phyloP scores from a whole-genome alignment of 1,140 invertebrate species.

The Lasioglossum baleicum region DNA sequence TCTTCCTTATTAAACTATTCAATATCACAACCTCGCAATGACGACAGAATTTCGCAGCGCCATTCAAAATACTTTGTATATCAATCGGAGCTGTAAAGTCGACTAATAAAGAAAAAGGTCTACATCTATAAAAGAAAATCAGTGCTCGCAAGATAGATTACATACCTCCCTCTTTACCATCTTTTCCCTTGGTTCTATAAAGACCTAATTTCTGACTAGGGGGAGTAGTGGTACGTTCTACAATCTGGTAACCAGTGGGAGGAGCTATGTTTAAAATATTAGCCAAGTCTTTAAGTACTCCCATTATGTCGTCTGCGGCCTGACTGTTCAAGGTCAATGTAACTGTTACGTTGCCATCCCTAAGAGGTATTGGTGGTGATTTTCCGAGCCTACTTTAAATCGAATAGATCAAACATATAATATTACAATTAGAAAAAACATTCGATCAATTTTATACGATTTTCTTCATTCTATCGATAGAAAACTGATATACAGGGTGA shows the following conservation, averaged over 20 bases:
- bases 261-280: slow-evolving; percentile 94
- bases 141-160: slow-evolving; percentile 38
- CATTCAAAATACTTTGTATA: slow-evolving; percentile 94
- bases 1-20: slow-evolving; percentile 89
- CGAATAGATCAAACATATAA: not conserved
- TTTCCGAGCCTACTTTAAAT: slow-evolving; percentile 68
- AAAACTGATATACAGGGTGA: no score
- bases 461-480: no score
- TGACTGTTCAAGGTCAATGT: slow-evolving; percentile 94
- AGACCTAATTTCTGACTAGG: slow-evolving; percentile 90
- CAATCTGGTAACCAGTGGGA: slow-evolving; percentile 91
- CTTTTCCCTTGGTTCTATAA: slow-evolving; percentile 90
- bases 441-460: not conserved
- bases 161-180: slow-evolving; percentile 89
- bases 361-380: slow-evolving; percentile 83
- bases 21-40: slow-evolving; percentile 95
- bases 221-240: slow-evolving; percentile 88
- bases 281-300: slow-evolving; percentile 93
- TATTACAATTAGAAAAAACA: not conserved
- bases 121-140: not conserved
- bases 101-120: slow-evolving; percentile 38
- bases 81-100: slow-evolving; percentile 85
- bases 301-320: slow-evolving; percentile 94
- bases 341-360: slow-evolving; percentile 93
- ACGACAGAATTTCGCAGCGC: slow-evolving; percentile 92